These are phyloP conservation scores for Actinemys pallida DNA, from an alignment of 2,113 vertebrate genomes.

Conservation along the genomic window DNA sequence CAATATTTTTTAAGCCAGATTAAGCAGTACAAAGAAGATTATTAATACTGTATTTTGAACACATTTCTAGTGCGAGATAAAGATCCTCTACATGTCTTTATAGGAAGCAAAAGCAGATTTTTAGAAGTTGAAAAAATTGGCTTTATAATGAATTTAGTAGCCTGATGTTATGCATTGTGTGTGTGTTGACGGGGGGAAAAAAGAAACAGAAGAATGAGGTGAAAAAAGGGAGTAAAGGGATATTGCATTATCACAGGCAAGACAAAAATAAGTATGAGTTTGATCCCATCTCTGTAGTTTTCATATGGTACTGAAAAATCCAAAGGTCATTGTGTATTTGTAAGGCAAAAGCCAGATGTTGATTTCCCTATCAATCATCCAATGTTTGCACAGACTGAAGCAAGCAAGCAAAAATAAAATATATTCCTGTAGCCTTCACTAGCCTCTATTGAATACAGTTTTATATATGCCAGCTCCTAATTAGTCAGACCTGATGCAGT, in stretches of 20 bases:
- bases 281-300: neutral
- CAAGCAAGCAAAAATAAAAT: neutral
- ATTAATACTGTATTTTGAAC: neutral
- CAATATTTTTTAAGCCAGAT: neutral
- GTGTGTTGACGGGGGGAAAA: neutral
- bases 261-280: neutral
- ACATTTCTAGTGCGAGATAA: neutral
- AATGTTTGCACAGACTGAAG: neutral
- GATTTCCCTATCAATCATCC: neutral
- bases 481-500: neutral
- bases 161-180: neutral
- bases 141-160: neutral
- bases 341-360: neutral
- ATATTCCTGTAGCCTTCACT: neutral
- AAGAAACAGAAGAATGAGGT: neutral
- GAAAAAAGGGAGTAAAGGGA: neutral
- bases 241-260: neutral
- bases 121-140: neutral
- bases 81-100: neutral
- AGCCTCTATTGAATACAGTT: neutral
- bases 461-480: neutral
- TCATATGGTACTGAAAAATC: neutral
- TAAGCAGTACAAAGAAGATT: neutral
- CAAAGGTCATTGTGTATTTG: neutral
- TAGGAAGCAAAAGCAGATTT: neutral